phyloP scores from a whole-genome alignment of 2,797 vertebrate genomes.

The Salarias fasciatus region DNA sequence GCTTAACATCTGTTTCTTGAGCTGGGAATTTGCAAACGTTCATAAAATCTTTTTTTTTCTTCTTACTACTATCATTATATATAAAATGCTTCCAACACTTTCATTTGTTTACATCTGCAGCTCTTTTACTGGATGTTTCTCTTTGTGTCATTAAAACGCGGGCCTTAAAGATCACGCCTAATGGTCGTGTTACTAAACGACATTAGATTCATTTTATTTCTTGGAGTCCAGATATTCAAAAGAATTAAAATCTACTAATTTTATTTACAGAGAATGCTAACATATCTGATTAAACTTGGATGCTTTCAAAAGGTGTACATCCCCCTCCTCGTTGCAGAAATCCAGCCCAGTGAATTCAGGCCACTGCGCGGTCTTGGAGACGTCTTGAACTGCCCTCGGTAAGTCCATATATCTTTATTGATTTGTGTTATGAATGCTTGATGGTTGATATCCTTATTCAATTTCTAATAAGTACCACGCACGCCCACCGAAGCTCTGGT shows the following conservation, averaged over 20 bases:
- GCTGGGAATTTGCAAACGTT: too few species aligned
- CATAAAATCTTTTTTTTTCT: too few species aligned
- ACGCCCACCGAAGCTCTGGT: conserved; percentile 62
- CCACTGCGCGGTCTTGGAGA: conserved; percentile 58
- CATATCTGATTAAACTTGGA: background rate
- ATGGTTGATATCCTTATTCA: conserved; percentile 79
- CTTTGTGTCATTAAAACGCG: background rate
- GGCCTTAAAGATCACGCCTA: conserved; percentile 4
- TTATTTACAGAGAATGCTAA: background rate
- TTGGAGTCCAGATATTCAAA: background rate
- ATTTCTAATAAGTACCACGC: conserved; percentile 76
- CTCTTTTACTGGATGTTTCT: background rate
- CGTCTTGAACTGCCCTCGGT: conserved; percentile 76
- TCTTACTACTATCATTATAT: too few species aligned
- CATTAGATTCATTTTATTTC: background rate
- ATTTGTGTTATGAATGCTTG: conserved; percentile 77
- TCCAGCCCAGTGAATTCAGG: conserved; percentile 69
- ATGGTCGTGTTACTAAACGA: too few species aligned
- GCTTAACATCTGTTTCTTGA: too few species aligned
- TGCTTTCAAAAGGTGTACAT: conserved; percentile 31
- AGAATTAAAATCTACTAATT: background rate
- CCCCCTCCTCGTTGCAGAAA: conserved; percentile 71
- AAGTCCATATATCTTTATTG: conserved; percentile 81
- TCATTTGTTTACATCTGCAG: background rate
- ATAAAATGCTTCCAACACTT: background rate